These are phyloP conservation scores for Illadopsis cleaveri DNA, from an alignment of 2,113 vertebrate genomes.

Conservation along the genomic window DNA sequence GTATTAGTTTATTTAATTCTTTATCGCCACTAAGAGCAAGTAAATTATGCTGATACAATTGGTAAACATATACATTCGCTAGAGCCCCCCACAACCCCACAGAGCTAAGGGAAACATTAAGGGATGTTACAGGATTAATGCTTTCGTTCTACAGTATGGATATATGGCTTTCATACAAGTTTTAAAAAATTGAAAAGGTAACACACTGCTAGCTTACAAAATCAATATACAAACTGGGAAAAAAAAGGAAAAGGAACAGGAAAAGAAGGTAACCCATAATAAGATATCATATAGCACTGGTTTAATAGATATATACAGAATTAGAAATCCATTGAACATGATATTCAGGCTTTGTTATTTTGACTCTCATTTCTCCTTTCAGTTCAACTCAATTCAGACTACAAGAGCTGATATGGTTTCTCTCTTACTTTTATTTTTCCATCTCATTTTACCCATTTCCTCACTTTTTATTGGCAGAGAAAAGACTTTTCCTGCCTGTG, in stretches of 20 bases:
- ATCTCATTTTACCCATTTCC: background rate
- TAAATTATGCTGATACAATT: constrained; percentile 30
- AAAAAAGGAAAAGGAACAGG: background rate
- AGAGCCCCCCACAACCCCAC: constrained; percentile 17
- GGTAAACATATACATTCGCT: constrained; percentile 18
- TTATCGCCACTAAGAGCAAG: constrained; percentile 45
- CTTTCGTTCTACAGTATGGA: constrained; percentile 37
- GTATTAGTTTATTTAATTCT: constrained; percentile 61
- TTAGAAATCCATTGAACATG: constrained; percentile 18
- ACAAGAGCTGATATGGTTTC: background rate
- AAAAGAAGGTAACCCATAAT: constrained; percentile 5
- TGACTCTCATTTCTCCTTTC: background rate
- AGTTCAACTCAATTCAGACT: background rate
- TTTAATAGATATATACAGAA: constrained; percentile 56
- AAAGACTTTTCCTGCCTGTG: background rate
- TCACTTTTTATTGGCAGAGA: background rate
- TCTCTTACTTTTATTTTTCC: background rate
- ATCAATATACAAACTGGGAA: constrained; percentile 40
- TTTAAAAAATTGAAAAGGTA: constrained; percentile 56
- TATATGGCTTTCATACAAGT: constrained; percentile 56
- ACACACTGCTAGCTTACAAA: constrained; percentile 55
- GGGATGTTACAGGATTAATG: constrained; percentile 56
- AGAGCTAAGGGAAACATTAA: constrained; percentile 50
- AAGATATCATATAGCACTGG: constrained; percentile 38
- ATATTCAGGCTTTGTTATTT: constrained; percentile 26